phyloP scores from a whole-genome alignment of 2,797 vertebrate species.

The Acridotheres tristis region DNA sequence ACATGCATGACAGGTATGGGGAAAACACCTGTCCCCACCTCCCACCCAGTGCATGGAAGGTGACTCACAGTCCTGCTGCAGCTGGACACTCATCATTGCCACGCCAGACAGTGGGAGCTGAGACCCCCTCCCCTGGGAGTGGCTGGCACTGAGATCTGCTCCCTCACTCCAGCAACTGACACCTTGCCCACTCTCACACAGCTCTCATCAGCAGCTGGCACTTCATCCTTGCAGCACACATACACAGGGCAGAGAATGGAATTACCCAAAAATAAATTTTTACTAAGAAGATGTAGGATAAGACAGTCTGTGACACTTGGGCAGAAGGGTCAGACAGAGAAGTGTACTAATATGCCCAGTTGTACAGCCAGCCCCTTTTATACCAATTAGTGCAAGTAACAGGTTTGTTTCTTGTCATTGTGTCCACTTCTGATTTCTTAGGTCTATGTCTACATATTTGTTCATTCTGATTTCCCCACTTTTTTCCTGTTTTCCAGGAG shows the following conservation, averaged over 20 bases:
- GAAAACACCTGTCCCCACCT: fast-evolving
- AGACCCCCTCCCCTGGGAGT: background rate
- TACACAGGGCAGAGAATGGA: too few relatives aligned
- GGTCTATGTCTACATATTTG: background rate
- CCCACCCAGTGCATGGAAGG: too few relatives aligned
- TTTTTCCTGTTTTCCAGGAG: background rate
- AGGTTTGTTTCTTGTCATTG: background rate
- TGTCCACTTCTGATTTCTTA: background rate
- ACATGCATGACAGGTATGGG: fast-evolving
- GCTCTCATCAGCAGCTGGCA: background rate
- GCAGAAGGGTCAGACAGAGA: background rate
- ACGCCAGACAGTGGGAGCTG: background rate
- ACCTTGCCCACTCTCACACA: background rate
- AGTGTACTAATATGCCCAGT: fast-evolving
- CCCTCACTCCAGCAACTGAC: background rate
- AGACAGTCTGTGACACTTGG: background rate
- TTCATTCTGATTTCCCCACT: background rate
- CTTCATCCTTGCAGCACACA: background rate
- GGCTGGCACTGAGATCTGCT: background rate
- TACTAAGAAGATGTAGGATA: background rate
- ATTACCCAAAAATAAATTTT: background rate
- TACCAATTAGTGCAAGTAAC: background rate
- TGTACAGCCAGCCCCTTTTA: background rate
- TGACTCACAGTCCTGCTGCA: background rate
- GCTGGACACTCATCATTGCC: fast-evolving